These are phyloP conservation scores for Catagonus wagneri DNA, from an alignment of 2,113 vertebrate genomes.

Conservation along the genomic window DNA sequence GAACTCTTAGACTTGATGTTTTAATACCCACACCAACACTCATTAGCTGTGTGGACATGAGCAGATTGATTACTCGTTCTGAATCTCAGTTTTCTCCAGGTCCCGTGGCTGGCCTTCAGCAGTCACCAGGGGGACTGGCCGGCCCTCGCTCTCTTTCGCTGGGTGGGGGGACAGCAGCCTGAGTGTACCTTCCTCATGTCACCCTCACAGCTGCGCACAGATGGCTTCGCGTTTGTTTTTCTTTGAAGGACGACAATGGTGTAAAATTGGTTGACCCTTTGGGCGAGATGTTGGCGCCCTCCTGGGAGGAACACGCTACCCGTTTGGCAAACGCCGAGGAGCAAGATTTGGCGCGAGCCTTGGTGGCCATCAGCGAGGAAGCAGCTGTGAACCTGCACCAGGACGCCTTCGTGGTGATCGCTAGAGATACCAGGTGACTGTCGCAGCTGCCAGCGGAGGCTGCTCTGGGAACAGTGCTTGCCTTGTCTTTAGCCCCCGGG, in stretches of 20 bases:
- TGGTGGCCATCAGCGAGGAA: constrained; percentile 90
- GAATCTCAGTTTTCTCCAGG: background rate
- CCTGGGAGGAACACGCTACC: constrained; percentile 95
- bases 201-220: background rate
- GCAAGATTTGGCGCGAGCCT: constrained; percentile 83
- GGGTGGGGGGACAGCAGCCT: background rate
- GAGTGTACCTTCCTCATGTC: background rate
- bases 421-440: constrained; percentile 96
- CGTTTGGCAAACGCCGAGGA: constrained; percentile 94
- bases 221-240: constrained; percentile 32
- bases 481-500: background rate
- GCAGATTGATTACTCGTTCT: background rate
- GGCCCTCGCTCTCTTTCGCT: background rate
- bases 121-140: background rate
- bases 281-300: constrained; percentile 95
- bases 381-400: constrained; percentile 90
- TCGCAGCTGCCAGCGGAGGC: background rate
- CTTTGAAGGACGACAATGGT: constrained; percentile 95
- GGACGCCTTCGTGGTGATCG: constrained; percentile 90
- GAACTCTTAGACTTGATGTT: background rate
- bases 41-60: background rate
- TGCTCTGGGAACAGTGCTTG: background rate
- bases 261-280: constrained; percentile 96
- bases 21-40: background rate
- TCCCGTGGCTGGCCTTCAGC: background rate